Evolutionary conservation across 2,888 invertebrate genomes (phyloP).

Genomic region (Oscheius sp.): DNA sequence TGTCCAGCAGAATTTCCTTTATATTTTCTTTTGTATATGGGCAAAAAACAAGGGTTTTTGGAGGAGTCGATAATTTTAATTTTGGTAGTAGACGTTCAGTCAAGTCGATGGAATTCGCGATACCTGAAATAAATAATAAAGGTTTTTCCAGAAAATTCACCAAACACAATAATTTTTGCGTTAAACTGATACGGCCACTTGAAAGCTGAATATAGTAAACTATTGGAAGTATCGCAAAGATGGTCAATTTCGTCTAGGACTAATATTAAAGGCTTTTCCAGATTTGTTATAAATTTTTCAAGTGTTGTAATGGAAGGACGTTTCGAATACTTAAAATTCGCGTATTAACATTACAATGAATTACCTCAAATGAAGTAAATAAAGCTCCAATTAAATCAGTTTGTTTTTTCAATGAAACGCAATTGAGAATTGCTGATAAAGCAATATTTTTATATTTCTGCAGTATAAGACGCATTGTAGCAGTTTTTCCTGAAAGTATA

Average conservation of each 20-base stretch:
- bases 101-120: slow-evolving; percentile 94
- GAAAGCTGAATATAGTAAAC: slow-evolving; percentile 48
- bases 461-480: slow-evolving; percentile 60
- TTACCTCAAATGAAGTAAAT: slow-evolving; percentile 37
- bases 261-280: slow-evolving; percentile 41
- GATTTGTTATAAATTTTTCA: slow-evolving; percentile 8
- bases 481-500: slow-evolving; percentile 59
- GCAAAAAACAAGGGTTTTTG: slow-evolving; percentile 84
- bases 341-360: neutral
- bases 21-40: slow-evolving; percentile 93
- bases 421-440: slow-evolving; percentile 50
- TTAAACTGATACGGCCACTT: slow-evolving; percentile 54
- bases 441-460: slow-evolving; percentile 37
- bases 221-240: slow-evolving; percentile 42
- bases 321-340: slow-evolving; percentile 5
- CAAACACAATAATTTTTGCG: slow-evolving; percentile 47
- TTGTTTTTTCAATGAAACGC: slow-evolving; percentile 52
- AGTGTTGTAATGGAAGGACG: slow-evolving; percentile 1
- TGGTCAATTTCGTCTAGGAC: slow-evolving; percentile 58
- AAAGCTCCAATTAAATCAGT: slow-evolving; percentile 42
- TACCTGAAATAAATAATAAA: slow-evolving; percentile 74
- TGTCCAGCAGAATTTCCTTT: slow-evolving; percentile 84
- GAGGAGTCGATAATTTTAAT: slow-evolving; percentile 81
- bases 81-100: slow-evolving; percentile 90
- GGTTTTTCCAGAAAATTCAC: slow-evolving; percentile 5